These are phyloP conservation scores for Oryzias javanicus DNA, from an alignment of 2,113 vertebrate genomes.

Conservation along the genomic window DNA sequence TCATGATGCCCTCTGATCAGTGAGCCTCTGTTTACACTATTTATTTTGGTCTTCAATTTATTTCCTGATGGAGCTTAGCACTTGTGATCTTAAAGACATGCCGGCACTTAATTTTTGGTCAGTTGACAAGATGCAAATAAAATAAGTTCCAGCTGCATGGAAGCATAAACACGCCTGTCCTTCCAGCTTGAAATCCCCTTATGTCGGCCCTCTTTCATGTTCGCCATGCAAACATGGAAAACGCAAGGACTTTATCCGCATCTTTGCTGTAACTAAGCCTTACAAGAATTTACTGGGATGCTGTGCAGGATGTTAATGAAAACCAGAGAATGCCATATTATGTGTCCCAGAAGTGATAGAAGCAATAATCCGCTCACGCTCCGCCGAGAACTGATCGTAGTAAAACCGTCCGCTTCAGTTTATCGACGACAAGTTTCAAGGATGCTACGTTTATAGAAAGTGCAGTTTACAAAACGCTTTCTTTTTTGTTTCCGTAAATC, in stretches of 20 bases:
- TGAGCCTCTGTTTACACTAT: slow-evolving; percentile 48
- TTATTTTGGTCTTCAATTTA: slow-evolving; percentile 52
- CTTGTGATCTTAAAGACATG: slow-evolving; percentile 7
- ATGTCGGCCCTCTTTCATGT: slow-evolving; percentile 37
- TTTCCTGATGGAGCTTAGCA: slow-evolving; percentile 39
- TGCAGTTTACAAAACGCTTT: slow-evolving; percentile 3
- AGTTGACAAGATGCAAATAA: slow-evolving; percentile 31
- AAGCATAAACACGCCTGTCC: slow-evolving; percentile 33
- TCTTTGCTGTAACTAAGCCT: slow-evolving; percentile 55
- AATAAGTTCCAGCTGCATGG: slow-evolving; percentile 40
- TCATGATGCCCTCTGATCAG: slow-evolving; percentile 38
- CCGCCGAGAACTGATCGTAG: slow-evolving; percentile 42
- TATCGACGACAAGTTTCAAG: slow-evolving; percentile 45
- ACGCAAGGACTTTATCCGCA: slow-evolving; percentile 44
- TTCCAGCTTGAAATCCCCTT: slow-evolving; percentile 50
- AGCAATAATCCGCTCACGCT: slow-evolving; percentile 60
- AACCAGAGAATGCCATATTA: slow-evolving; percentile 55
- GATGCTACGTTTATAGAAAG: slow-evolving; percentile 25
- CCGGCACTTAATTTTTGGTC: slow-evolving; percentile 18
- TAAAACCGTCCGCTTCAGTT: slow-evolving; percentile 48
- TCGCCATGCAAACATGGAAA: slow-evolving; percentile 33
- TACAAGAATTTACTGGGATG: slow-evolving; percentile 46
- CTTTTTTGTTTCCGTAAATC: slow-evolving; percentile 5
- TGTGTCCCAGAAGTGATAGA: slow-evolving; percentile 60
- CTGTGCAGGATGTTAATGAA: slow-evolving; percentile 62